phyloP scores from a whole-genome alignment of 1,140 invertebrate species.

The Rhagoletis zephyria region DNA sequence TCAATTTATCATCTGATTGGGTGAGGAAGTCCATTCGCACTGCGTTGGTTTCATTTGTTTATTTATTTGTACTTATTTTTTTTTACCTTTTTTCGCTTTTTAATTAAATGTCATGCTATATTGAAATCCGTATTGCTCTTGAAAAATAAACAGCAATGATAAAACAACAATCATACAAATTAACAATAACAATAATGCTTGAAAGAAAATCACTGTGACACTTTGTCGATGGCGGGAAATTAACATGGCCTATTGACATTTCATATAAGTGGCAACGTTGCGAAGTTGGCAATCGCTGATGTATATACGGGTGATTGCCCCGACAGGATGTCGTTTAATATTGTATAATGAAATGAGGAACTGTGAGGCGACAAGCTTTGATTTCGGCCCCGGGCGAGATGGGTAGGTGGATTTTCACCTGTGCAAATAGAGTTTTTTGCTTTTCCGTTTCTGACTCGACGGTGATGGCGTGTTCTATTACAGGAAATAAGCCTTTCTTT shows the following conservation, averaged over 20 bases:
- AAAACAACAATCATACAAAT: conserved; percentile 38
- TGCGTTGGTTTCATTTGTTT: not conserved
- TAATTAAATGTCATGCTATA: conserved; percentile 38
- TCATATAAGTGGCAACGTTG: not conserved
- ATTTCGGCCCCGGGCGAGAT: no score
- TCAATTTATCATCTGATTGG: not conserved
- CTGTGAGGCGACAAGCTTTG: no score
- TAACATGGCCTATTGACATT: conserved; percentile 33
- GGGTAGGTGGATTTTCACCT: no score
- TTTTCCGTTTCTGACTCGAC: no score
- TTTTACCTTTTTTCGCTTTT: not conserved
- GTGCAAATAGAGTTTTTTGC: no score
- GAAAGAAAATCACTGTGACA: conserved; percentile 44
- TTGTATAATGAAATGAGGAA: not conserved
- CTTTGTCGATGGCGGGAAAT: conserved; percentile 23
- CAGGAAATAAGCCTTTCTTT: no score
- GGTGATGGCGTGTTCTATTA: no score
- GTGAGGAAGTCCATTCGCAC: not conserved
- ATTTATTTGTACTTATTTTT: not conserved
- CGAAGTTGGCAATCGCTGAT: not conserved
- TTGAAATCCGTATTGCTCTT: conserved; percentile 8
- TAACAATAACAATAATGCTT: conserved; percentile 45
- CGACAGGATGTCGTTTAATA: not conserved
- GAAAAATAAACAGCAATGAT: conserved; percentile 3
- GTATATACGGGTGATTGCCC: not conserved